Base-by-base conservation (phyloP, 2,888 invertebrate genomes). In the Zygogramma bicolorata region DNA sequence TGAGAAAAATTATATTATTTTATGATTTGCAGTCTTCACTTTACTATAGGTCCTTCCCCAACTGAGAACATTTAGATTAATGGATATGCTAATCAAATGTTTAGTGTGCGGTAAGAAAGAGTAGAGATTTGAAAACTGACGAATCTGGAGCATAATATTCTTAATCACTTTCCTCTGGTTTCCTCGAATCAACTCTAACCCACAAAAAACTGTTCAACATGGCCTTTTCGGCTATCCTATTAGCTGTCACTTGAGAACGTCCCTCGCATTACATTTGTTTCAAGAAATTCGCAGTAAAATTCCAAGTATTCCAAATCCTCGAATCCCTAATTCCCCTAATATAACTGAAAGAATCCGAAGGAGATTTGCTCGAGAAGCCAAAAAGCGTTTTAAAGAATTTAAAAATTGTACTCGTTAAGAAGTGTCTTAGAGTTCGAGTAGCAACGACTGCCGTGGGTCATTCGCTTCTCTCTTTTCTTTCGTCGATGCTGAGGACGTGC, bases 381-480 rank as follows among this genome's bases (percentile, higher is more conserved):
- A 83, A 81, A 84, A 82, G 81, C 83, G 80, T 81, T 83, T 83
- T 81, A 83, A 84, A 80, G 82, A 85, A 83, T 84, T 82, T 84
- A 86, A 86, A 86, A 86, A 86, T 85, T 85, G 85, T 83, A 81
- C 85, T 86, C 86, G 86, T 85, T 86, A 86, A 83, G 82, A 77
- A 77, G 65, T 69, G 63, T 63, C 49, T 63, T 27, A 42, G 63
- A 34, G 7, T 29, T 42, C 34, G 40, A 25, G 53, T 53, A 53
- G 53, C 53, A 53, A 27, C 25, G 53, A 25, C 53, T 6, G 53
- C 13, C 53, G 53, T 13, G n/a, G 3, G 5, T 53, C n/a, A n/a
- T 5, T 53, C n/a, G 53, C 13, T 5, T 22, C 25, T 53, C 25
- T 6, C 27, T 53, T 53, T 13, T 53, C 53, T 53, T 53, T n/a